Evolutionary conservation across 2,113 vertebrate genomes (phyloP).

Genomic region (Cariama cristata): DNA sequence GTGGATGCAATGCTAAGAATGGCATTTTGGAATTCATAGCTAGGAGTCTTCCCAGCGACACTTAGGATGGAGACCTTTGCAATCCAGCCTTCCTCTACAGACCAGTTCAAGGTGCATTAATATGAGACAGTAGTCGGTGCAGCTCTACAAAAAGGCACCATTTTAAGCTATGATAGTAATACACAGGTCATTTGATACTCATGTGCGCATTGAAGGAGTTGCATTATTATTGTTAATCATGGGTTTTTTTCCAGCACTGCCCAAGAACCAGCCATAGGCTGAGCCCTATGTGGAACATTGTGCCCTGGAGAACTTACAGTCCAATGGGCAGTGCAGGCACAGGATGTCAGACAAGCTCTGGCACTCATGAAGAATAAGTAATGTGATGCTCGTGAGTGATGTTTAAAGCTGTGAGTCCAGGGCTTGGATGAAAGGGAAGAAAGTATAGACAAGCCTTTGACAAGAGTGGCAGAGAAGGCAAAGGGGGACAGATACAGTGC

Average conservation of each 20-base stretch:
- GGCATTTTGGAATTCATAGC: neutral
- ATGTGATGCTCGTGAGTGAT: neutral
- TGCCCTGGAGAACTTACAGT: neutral
- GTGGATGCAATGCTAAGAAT: neutral
- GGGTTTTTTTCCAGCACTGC: neutral
- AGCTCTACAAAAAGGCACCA: neutral
- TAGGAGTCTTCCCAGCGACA: rapidly evolving
- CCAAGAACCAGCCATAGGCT: neutral
- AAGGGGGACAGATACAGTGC: neutral
- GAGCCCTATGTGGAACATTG: rapidly evolving
- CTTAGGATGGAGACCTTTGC: neutral
- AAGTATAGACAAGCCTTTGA: neutral
- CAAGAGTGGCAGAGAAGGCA: neutral
- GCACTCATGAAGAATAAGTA: neutral
- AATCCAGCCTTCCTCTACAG: neutral
- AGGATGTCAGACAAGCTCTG: neutral
- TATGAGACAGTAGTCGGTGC: neutral
- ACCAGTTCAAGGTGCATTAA: neutral
- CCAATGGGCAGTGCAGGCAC: neutral
- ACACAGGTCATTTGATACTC: neutral
- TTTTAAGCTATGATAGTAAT: neutral
- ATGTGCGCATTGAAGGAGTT: neutral
- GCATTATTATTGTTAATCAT: neutral
- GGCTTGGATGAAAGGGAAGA: neutral
- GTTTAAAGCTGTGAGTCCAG: neutral